phyloP scores from a whole-genome alignment of 2,113 vertebrate genomes.

The Bombycilla garrulus region DNA sequence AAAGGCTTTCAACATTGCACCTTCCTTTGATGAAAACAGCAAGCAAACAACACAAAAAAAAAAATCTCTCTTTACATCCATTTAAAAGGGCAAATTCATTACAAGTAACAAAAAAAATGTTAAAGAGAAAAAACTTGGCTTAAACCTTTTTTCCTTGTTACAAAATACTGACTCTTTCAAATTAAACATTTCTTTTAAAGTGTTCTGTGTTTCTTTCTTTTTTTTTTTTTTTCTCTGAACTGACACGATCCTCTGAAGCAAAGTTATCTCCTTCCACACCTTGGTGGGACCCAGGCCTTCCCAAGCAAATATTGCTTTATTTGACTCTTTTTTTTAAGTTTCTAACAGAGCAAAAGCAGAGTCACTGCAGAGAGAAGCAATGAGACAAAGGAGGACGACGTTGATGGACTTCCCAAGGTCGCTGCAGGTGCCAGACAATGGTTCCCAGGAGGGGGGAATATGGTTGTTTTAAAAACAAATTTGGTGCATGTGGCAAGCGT shows the following conservation, averaged over 20 bases:
- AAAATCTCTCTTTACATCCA: conserved; percentile 23
- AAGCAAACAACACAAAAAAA: not conserved
- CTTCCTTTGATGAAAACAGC: not conserved
- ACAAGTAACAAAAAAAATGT: not conserved
- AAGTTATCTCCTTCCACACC: conserved; percentile 49
- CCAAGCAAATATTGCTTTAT: conserved; percentile 63
- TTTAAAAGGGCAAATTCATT: conserved; percentile 1
- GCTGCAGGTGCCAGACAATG: conserved; percentile 79
- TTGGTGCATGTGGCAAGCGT: conserved; percentile 73
- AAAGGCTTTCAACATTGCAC: not conserved
- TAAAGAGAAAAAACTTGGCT: conserved; percentile 17
- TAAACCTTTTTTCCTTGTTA: conserved; percentile 34
- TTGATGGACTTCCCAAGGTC: conserved; percentile 85
- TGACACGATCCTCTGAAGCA: conserved; percentile 56
- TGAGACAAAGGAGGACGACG: conserved; percentile 85
- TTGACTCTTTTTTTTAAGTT: conserved; percentile 11
- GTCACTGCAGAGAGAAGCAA: conserved; percentile 87
- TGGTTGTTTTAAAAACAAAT: conserved; percentile 72
- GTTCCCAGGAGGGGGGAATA: conserved; percentile 70
- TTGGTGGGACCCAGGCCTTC: conserved; percentile 54
- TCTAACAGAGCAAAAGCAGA: conserved; percentile 89
- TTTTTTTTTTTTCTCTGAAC: not conserved
- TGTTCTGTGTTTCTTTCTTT: not conserved
- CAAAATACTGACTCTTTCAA: conserved; percentile 57
- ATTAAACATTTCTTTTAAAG: not conserved